phyloP scores from a whole-genome alignment of 2,888 invertebrate genomes.

The Acrobasis consociella region DNA sequence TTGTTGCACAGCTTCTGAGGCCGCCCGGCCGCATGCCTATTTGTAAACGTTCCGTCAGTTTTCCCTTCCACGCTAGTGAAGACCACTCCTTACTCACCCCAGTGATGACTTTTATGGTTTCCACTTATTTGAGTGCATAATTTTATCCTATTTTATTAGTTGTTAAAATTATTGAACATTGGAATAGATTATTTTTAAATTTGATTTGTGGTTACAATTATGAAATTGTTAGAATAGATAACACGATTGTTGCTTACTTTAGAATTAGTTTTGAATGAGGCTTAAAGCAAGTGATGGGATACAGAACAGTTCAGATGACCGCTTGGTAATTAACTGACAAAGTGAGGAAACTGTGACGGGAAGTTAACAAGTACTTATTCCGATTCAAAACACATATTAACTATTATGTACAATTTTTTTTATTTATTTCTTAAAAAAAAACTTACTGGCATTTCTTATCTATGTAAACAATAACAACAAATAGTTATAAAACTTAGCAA shows the following conservation, averaged over 20 bases:
- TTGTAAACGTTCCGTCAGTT: too few species aligned
- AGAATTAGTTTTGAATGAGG: background rate
- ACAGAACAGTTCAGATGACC: background rate
- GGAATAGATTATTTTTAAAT: background rate
- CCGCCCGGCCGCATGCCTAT: too few species aligned
- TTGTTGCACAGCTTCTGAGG: too few species aligned
- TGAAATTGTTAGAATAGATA: slow-evolving; percentile 2
- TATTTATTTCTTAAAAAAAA: too few species aligned
- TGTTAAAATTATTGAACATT: background rate
- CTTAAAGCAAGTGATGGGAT: background rate
- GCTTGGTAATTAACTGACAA: too few species aligned
- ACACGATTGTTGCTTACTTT: slow-evolving; percentile 7
- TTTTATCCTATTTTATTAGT: slow-evolving; percentile 2
- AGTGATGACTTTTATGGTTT: background rate
- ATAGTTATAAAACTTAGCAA: too few species aligned
- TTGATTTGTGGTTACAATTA: background rate
- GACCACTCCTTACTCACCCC: background rate
- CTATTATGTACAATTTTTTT: too few species aligned
- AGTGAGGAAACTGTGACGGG: too few species aligned
- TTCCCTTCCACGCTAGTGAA: background rate
- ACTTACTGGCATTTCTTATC: too few species aligned
- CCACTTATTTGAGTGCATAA: slow-evolving; percentile 6
- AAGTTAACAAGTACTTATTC: too few species aligned
- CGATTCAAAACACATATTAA: too few species aligned
- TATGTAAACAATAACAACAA: too few species aligned